phyloP scores from a whole-genome alignment of 2,113 vertebrate species.

The Trematocara stigmaticum region DNA sequence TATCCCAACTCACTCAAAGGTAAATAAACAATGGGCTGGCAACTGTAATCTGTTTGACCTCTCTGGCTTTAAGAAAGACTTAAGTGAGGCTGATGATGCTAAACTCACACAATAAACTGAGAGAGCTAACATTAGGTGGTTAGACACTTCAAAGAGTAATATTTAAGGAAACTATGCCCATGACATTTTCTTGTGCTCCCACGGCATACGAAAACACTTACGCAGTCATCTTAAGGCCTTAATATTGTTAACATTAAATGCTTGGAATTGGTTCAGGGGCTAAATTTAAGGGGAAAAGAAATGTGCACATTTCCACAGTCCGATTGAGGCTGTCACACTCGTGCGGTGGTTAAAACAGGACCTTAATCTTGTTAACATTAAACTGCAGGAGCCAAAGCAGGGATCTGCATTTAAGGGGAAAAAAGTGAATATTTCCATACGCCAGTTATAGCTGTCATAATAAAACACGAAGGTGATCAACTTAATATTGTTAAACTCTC shows the following conservation, averaged over 20 bases:
- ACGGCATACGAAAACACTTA: slow-evolving; percentile 38
- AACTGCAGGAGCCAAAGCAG: background rate
- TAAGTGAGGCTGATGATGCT: background rate
- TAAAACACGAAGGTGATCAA: slow-evolving; percentile 47
- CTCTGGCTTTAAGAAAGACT: background rate
- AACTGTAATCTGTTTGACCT: background rate
- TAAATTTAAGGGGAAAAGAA: slow-evolving; percentile 16
- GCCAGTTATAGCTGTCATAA: slow-evolving; percentile 53
- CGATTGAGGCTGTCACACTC: background rate
- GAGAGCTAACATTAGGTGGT: background rate
- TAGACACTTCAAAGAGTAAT: background rate
- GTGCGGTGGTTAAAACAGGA: slow-evolving; percentile 18
- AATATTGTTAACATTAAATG: slow-evolving; percentile 34
- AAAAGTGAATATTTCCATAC: slow-evolving; percentile 50
- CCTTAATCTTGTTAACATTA: slow-evolving; percentile 48
- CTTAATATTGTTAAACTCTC: slow-evolving; percentile 39
- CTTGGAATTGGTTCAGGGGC: background rate
- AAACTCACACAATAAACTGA: slow-evolving; percentile 7
- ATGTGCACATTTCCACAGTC: slow-evolving; percentile 38
- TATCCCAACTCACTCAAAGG: background rate
- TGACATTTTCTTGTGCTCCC: slow-evolving; percentile 30
- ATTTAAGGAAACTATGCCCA: slow-evolving; percentile 24
- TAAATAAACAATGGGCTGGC: background rate
- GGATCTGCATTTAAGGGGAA: background rate
- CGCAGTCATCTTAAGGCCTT: slow-evolving; percentile 23